phyloP scores from a whole-genome alignment of 2,113 vertebrate genomes.

The Uria aalge region DNA sequence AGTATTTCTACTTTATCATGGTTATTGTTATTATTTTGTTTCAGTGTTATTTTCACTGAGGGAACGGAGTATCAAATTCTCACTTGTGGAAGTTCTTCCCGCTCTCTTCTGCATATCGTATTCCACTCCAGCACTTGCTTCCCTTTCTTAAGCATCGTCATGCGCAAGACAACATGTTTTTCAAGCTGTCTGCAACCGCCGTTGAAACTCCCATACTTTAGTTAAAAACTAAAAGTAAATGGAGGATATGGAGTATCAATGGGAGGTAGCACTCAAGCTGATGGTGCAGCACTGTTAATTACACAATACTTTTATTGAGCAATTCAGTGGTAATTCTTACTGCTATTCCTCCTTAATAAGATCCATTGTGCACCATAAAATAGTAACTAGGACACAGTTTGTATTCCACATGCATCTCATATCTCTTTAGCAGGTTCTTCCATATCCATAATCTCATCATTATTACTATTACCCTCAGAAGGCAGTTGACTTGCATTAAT shows the following conservation, averaged over 20 bases:
- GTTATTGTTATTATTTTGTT: background rate
- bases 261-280: constrained; percentile 74
- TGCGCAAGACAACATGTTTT: constrained; percentile 15
- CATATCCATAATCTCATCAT: constrained; percentile 83
- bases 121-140: background rate
- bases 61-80: background rate
- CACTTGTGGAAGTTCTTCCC: background rate
- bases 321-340: constrained; percentile 79
- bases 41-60: background rate
- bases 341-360: constrained; percentile 81
- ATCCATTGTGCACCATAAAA: constrained; percentile 84
- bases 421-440: constrained; percentile 80
- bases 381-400: constrained; percentile 80
- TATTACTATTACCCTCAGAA: constrained; percentile 83
- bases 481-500: constrained; percentile 82
- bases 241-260: constrained; percentile 70
- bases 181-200: constrained; percentile 30
- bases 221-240: constrained; percentile 72
- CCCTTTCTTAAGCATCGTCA: background rate
- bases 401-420: constrained; percentile 76
- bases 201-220: constrained; percentile 50
- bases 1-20: background rate
- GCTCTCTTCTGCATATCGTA: background rate
- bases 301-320: constrained; percentile 82
- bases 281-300: constrained; percentile 77